Conservation (phyloP, 2,113 vertebrate genomes). For the Trogon surrucura region DNA sequence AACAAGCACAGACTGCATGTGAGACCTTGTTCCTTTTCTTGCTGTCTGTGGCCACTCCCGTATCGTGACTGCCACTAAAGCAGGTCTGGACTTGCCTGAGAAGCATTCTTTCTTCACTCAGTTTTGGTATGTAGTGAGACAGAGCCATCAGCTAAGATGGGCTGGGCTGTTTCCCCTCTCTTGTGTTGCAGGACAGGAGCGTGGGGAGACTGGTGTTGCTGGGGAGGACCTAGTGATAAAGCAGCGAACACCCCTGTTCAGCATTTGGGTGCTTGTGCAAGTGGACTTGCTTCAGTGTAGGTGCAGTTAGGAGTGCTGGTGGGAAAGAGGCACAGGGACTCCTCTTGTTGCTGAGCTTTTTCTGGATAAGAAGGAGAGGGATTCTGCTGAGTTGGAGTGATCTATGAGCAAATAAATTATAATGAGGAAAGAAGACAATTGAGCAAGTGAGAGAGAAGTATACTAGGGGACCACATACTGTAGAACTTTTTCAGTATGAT, state of each 20-base stretch:
- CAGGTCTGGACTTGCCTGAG: background rate
- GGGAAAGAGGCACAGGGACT: background rate
- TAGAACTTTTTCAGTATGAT: background rate
- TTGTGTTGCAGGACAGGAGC: conserved; percentile 18
- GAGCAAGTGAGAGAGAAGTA: background rate
- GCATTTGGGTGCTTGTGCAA: background rate
- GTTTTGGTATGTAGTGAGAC: background rate
- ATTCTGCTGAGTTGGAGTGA: background rate
- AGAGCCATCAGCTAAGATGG: background rate
- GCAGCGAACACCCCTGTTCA: background rate
- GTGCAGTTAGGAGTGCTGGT: background rate
- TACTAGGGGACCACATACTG: background rate
- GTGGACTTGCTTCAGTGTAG: background rate
- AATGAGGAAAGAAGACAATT: background rate
- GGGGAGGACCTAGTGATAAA: conserved; percentile 29
- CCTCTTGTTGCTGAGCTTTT: background rate
- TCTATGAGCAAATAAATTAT: background rate
- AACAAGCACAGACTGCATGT: background rate
- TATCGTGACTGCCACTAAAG: background rate
- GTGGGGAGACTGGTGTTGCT: conserved; percentile 14
- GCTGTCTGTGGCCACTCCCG: background rate
- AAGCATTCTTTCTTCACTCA: background rate
- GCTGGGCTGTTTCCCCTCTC: background rate
- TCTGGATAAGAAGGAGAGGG: background rate
- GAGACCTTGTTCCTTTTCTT: background rate